Evolutionary conservation across 2,888 invertebrate genomes (phyloP), one percentile per base, ranked within the genome.

Genomic region (Aelia acuminata): DNA sequence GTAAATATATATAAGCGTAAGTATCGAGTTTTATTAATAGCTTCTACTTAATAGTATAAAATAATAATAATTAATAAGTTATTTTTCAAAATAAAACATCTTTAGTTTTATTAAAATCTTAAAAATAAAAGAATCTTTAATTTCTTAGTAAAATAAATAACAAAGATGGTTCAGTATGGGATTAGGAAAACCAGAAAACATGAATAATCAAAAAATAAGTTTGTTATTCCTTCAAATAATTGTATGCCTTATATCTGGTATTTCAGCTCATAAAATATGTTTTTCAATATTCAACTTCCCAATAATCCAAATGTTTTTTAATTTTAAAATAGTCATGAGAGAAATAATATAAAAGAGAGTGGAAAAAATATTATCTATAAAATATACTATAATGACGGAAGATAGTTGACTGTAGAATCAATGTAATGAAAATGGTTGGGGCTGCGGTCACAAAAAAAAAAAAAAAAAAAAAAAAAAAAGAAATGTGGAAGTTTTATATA

Each of bases 1-100:
- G 95, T 95, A 47, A 95, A 95, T 92, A 95, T 95, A 90, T 95
- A 96, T 92, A 94, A 94, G 91, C 95, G 96, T 95, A 92, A 95
- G 95, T 94, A 89, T 89, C 18, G n/a, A 70, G 31, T 70, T 70
- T 0, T 18, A 70, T 70, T 43, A 31, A 47, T 47, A 53, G 20
- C 13, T 70, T 43, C 8, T 47, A 31, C 10, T 7, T 43, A 43
- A 7, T 43, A 43, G 10, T 43, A 43, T 43, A 43, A 10, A 0
- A 2, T 53, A 70, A 57, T 57, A n/a, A 57, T n/a, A 11, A 7
- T 20, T n/a, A 53, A 11, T 53, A n/a, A 57, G 13, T 57, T 15
- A 57, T 4, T 26, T 57, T 13, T 26, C 26, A 57, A 26, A 15
- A 57, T 57, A 26, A 13, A 57, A 26, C 1, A 57, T 5, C 0